Evolutionary conservation across 1,140 invertebrate genomes (phyloP).

Genomic region (Drosophila parvula): DNA sequence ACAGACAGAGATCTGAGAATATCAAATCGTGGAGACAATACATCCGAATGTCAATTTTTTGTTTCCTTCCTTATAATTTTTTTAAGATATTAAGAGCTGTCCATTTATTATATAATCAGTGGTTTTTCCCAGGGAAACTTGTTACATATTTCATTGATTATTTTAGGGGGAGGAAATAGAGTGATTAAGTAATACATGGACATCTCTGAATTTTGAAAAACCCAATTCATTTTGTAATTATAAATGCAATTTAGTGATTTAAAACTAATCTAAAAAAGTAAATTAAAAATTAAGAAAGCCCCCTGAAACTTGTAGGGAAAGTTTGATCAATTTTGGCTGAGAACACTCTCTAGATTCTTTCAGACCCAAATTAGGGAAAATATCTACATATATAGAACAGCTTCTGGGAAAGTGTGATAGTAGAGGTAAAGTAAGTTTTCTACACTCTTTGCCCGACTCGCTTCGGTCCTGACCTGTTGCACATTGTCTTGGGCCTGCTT

Average conservation of each 20-base stretch:
- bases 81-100: conserved; percentile 12
- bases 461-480: conserved; percentile 76
- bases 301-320: background rate
- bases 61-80: conserved; percentile 8
- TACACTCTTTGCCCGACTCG: conserved; percentile 20
- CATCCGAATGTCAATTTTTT: conserved; percentile 79
- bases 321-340: background rate
- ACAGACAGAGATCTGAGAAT: conserved; percentile 27
- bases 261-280: background rate
- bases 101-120: background rate
- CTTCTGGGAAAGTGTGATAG: conserved; percentile 8
- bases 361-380: background rate
- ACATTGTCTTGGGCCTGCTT: conserved; percentile 77
- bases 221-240: background rate
- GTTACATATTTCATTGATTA: too few relatives aligned
- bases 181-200: background rate
- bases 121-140: too few relatives aligned
- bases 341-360: background rate
- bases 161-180: too few relatives aligned
- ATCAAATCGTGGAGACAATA: conserved; percentile 13
- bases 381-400: conserved; percentile 6
- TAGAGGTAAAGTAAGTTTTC: conserved; percentile 1
- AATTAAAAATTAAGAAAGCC: background rate
- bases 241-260: background rate
- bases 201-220: background rate